A percentile compares a stretch with the other conserved stretches of the same genome.
Evolutionary conservation across 2,113 vertebrate genomes (phyloP).

Genomic region (chimpanzee (Pan troglodytes)): DNA sequence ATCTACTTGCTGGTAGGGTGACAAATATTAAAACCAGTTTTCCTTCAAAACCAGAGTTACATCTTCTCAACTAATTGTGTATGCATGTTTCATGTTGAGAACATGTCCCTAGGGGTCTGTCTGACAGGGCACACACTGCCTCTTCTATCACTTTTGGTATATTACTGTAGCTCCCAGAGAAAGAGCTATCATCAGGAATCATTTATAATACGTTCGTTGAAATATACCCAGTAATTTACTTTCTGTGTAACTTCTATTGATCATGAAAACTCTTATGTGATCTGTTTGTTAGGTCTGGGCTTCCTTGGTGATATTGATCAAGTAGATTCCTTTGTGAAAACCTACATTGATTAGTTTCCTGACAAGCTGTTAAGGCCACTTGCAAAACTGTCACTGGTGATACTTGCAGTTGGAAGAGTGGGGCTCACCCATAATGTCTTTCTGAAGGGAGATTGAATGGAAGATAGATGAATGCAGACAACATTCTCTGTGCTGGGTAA

Average conservation of each 20-base stretch:
- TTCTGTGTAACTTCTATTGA: conserved; percentile 37
- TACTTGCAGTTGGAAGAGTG: neutral
- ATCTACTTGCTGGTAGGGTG: neutral
- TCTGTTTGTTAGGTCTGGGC: conserved; percentile 43
- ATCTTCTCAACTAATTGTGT: neutral
- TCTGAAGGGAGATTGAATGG: conserved; percentile 42
- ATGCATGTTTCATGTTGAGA: neutral
- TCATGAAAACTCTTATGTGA: conserved; percentile 31
- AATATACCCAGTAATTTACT: conserved; percentile 24
- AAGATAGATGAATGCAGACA: neutral
- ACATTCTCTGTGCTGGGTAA: neutral
- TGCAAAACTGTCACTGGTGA: conserved; percentile 48
- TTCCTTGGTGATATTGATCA: conserved; percentile 62
- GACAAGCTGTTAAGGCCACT: conserved; percentile 58
- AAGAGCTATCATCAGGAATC: neutral
- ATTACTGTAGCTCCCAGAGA: neutral
- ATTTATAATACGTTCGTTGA: neutral
- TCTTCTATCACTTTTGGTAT: neutral
- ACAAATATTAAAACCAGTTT: neutral
- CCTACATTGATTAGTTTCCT: conserved; percentile 65
- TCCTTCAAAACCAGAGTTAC: neutral
- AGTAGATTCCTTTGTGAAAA: conserved; percentile 69
- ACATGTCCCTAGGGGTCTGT: neutral
- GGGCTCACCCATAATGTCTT: neutral
- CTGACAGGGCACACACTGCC: neutral